These are phyloP conservation scores for Osmerus mordax DNA, from an alignment of 2,113 vertebrate genomes.

Conservation along the genomic window DNA sequence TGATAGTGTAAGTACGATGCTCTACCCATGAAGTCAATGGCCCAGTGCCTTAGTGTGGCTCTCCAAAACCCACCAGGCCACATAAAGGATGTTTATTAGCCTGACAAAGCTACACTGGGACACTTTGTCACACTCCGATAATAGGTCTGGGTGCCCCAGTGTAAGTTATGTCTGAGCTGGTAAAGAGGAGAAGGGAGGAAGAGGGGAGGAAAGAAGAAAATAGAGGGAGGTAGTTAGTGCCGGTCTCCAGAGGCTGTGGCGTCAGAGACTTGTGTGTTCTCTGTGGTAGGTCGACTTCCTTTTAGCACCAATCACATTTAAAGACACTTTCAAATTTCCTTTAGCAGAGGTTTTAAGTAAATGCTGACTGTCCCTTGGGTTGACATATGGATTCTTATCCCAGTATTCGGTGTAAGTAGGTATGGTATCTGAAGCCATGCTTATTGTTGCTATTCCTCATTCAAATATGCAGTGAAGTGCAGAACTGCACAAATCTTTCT, in stretches of 20 bases:
- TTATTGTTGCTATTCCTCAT: too few species aligned
- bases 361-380: neutral
- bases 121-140: slow-evolving; percentile 68
- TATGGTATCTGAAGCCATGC: too few species aligned
- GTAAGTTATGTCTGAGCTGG: slow-evolving; percentile 54
- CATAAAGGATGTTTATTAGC: slow-evolving; percentile 72
- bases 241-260: slow-evolving; percentile 8
- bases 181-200: slow-evolving; percentile 46
- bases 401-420: too few species aligned
- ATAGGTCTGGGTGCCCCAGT: slow-evolving; percentile 55
- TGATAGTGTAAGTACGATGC: slow-evolving; percentile 48
- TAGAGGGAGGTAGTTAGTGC: slow-evolving; percentile 17
- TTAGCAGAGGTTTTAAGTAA: neutral
- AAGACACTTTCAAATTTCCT: slow-evolving; percentile 2
- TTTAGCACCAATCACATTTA: slow-evolving; percentile 4
- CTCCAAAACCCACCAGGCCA: slow-evolving; percentile 52
- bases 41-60: slow-evolving; percentile 33
- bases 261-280: neutral
- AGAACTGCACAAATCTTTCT: too few species aligned
- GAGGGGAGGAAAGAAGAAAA: slow-evolving; percentile 18
- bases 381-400: neutral
- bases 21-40: slow-evolving; percentile 62
- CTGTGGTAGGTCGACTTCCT: neutral
- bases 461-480: too few species aligned
- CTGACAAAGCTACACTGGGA: slow-evolving; percentile 65